phyloP scores from a whole-genome alignment of 2,797 vertebrate species.

The Urocyon cinereoargenteus region DNA sequence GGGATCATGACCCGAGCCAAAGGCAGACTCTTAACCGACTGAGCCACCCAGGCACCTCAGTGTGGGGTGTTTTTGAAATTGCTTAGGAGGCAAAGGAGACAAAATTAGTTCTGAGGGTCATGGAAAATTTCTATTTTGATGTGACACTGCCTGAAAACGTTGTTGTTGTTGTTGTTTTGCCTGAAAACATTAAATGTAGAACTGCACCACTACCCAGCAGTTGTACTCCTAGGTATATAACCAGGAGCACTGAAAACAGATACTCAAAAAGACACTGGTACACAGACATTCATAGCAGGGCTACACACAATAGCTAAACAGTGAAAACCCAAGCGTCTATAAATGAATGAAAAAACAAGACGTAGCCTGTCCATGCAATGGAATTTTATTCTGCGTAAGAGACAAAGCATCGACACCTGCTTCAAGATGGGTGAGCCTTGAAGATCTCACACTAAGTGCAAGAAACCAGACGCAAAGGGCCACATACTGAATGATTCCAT shows the following conservation, averaged over 20 bases:
- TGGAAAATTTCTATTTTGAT: neutral
- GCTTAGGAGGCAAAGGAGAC: neutral
- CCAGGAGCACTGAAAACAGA: neutral
- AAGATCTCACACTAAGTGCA: neutral
- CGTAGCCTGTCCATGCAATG: accelerated
- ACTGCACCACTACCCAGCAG: accelerated
- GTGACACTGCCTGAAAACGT: neutral
- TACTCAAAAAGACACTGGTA: neutral
- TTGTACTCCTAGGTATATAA: neutral
- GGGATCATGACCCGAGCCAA: too few relatives aligned
- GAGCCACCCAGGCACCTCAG: too few relatives aligned
- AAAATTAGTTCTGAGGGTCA: neutral
- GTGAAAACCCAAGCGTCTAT: neutral
- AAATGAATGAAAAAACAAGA: neutral
- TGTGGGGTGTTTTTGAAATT: neutral
- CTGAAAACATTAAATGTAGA: neutral
- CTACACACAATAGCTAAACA: neutral
- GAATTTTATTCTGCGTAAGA: neutral
- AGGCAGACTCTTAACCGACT: too few relatives aligned
- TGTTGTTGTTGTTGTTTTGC: neutral
- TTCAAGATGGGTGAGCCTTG: neutral
- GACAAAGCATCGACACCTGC: neutral
- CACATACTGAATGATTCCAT: neutral
- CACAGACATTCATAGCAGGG: neutral
- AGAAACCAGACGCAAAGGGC: neutral